A percentile compares a stretch with the other conserved stretches of the same genome.
These are phyloP conservation scores for Cyphomyrmex costatus DNA, from an alignment of 1,140 invertebrate genomes.

Conservation along the genomic window DNA sequence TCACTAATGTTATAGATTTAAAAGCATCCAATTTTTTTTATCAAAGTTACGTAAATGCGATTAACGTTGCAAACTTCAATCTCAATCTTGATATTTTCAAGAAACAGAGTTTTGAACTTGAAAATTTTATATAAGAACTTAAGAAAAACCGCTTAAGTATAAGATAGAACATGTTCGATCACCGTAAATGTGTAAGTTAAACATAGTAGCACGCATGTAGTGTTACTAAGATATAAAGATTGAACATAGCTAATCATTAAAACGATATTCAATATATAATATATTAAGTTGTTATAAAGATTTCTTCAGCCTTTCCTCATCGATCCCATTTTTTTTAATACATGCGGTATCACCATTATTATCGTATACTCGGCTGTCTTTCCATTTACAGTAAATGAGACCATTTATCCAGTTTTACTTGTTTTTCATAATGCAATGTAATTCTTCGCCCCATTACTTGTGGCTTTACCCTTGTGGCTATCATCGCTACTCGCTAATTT, in stretches of 20 bases:
- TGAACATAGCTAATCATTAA: constrained; percentile 79
- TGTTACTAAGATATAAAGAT: constrained; percentile 65
- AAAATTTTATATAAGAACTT: neutral
- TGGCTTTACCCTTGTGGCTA: constrained; percentile 18
- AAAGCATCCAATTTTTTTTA: neutral
- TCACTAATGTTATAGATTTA: neutral
- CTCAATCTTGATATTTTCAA: neutral
- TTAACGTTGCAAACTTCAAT: neutral
- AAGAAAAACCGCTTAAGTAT: neutral
- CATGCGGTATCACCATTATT: constrained; percentile 48
- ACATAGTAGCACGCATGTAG: constrained; percentile 62
- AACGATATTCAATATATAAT: constrained; percentile 77
- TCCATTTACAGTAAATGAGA: constrained; percentile 10
- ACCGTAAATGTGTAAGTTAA: constrained; percentile 64
- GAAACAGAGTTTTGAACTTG: neutral
- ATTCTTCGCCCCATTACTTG: constrained; percentile 34
- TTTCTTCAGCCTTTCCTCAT: constrained; percentile 77
- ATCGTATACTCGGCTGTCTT: neutral
- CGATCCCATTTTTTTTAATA: constrained; percentile 67
- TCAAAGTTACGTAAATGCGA: neutral
- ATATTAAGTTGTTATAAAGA: constrained; percentile 81
- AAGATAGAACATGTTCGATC: constrained; percentile 20
- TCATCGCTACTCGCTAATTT: constrained; percentile 53
- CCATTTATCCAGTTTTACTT: constrained; percentile 41
- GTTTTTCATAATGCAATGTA: constrained; percentile 44